phyloP scores from a whole-genome alignment of 2,113 vertebrate genomes.

The Chinchilla lanigera region DNA sequence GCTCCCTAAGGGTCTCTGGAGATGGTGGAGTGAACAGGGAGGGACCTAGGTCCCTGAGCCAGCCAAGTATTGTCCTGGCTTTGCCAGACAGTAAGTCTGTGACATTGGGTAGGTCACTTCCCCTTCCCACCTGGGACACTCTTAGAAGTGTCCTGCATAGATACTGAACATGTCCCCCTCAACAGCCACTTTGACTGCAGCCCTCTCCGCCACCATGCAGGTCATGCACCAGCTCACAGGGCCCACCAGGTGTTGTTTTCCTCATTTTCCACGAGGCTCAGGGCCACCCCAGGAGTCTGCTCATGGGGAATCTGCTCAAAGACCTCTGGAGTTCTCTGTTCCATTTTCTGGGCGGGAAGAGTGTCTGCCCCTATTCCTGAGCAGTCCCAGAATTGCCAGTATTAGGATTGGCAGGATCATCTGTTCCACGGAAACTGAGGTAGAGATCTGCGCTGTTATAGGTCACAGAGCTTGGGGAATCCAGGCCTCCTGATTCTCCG shows the following conservation, averaged over 20 bases:
- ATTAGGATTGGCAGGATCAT: not conserved
- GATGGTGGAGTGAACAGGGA: not conserved
- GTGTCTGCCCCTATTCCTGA: too few relatives aligned
- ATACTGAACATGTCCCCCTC: accelerated
- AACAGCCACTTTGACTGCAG: not conserved
- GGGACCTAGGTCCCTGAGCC: not conserved
- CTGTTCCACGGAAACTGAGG: not conserved
- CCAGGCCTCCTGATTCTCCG: not conserved
- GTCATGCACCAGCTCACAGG: accelerated
- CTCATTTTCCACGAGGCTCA: not conserved
- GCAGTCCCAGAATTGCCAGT: not conserved
- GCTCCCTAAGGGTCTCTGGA: not conserved
- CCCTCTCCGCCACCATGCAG: not conserved
- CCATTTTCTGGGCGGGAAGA: too few relatives aligned
- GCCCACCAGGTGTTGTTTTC: not conserved
- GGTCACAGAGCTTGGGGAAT: accelerated
- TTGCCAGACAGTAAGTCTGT: not conserved
- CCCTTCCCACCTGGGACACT: not conserved
- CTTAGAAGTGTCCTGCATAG: not conserved
- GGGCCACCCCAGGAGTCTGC: not conserved
- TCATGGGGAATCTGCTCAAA: not conserved
- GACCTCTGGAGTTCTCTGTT: not conserved
- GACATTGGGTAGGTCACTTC: not conserved
- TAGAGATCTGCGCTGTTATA: not conserved
- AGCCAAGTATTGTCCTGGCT: not conserved